A percentile compares a stretch with the other conserved stretches of the same genome.
Evolutionary conservation across 2,113 vertebrate genomes (phyloP).

Genomic region (Agapornis roseicollis): DNA sequence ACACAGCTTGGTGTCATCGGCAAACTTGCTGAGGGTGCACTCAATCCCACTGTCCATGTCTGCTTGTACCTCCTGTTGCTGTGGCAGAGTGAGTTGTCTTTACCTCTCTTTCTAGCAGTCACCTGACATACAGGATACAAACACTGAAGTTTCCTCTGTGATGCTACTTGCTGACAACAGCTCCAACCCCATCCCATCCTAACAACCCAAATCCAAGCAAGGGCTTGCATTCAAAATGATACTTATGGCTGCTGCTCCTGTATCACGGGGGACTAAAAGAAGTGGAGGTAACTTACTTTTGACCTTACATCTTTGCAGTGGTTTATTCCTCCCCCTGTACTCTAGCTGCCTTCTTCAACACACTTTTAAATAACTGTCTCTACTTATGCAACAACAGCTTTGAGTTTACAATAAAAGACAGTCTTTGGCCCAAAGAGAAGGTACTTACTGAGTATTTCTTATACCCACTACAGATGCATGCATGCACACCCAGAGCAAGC

Average conservation of each 20-base stretch:
- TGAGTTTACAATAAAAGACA: background rate
- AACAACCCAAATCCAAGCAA: background rate
- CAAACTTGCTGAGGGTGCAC: no score
- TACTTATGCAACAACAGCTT: background rate
- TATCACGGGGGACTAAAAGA: background rate
- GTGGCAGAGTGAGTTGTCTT: background rate
- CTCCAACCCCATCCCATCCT: background rate
- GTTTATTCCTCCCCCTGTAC: background rate
- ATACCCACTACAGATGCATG: fast-evolving
- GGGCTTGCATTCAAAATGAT: background rate
- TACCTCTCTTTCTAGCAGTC: background rate
- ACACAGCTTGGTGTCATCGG: no score
- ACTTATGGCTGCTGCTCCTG: fast-evolving
- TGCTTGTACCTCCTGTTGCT: background rate
- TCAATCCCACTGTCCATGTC: background rate
- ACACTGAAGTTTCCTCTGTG: background rate
- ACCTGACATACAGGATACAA: background rate
- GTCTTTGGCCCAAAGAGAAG: background rate
- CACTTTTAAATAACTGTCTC: background rate
- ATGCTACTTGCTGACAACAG: background rate
- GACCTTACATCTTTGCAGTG: background rate
- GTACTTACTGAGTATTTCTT: background rate
- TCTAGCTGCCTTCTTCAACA: background rate
- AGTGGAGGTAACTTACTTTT: background rate
- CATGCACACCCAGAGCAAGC: background rate